A percentile compares a stretch with the other conserved stretches of the same genome.
phyloP scores from a whole-genome alignment of 2,113 vertebrate genomes.

The Pseudorhombus dupliciocellatus region DNA sequence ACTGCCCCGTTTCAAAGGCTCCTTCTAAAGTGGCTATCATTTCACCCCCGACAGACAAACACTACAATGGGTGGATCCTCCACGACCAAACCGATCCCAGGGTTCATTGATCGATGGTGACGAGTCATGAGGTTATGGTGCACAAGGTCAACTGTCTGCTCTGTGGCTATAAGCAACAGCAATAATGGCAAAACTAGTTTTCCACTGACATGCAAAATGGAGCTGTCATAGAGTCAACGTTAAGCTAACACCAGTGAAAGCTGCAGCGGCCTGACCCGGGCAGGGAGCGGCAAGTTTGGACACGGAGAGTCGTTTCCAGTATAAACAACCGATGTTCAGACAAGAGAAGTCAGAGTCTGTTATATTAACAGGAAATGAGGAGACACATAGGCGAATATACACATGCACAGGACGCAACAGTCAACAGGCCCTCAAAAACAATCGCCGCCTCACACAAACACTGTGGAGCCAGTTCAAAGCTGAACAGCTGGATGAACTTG shows the following conservation, averaged over 20 bases:
- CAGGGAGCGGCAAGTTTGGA: conserved; percentile 46
- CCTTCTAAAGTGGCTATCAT: too few relatives aligned
- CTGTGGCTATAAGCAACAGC: too few relatives aligned
- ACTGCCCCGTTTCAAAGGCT: too few relatives aligned
- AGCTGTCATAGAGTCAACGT: background rate
- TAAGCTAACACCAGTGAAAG: conserved; percentile 1
- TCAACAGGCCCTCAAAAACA: conserved; percentile 26
- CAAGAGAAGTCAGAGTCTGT: conserved; percentile 38
- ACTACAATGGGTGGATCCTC: too few relatives aligned
- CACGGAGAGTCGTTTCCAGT: conserved; percentile 48
- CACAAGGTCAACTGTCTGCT: too few relatives aligned
- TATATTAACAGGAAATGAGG: conserved; percentile 54
- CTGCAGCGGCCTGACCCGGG: conserved; percentile 17
- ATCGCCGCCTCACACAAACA: conserved; percentile 32
- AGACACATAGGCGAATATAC: conserved; percentile 25
- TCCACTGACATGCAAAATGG: background rate
- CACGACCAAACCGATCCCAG: too few relatives aligned
- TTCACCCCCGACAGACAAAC: too few relatives aligned
- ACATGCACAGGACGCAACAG: background rate
- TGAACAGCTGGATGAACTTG: conserved; percentile 13
- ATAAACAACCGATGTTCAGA: conserved; percentile 54
- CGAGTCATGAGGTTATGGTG: too few relatives aligned
- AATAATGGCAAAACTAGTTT: background rate
- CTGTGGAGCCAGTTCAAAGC: conserved; percentile 31
- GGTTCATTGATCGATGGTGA: too few relatives aligned